A percentile compares a stretch with the other conserved stretches of the same genome.
Conservation (phyloP, 2,113 vertebrate species). For the Sigmodon hispidus region DNA sequence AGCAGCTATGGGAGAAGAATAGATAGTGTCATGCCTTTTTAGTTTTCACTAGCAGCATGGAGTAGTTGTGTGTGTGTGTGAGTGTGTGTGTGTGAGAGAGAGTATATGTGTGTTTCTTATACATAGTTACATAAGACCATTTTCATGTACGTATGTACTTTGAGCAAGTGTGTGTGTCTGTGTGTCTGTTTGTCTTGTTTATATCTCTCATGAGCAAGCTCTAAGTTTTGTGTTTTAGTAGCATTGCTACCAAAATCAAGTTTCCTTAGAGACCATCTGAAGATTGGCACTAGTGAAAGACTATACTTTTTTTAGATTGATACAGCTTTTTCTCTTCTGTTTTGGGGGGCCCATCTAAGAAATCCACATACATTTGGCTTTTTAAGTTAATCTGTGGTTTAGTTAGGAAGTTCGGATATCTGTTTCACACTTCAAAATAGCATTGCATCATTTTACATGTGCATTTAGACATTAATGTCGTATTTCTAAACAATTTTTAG, state of each 20-base stretch:
- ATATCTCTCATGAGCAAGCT: conserved; percentile 32
- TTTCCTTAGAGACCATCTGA: conserved; percentile 5
- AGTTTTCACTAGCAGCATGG: background rate
- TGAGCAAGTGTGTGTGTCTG: background rate
- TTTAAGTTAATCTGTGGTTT: conserved; percentile 45
- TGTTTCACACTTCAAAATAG: conserved; percentile 14
- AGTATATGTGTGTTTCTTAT: background rate
- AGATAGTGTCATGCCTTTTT: background rate
- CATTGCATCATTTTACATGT: background rate
- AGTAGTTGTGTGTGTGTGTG: too few relatives aligned
- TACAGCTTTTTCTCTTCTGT: background rate
- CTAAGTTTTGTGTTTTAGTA: conserved; percentile 1
- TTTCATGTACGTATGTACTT: background rate
- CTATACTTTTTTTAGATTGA: background rate
- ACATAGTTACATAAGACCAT: background rate
- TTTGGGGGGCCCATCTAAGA: background rate
- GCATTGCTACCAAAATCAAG: background rate
- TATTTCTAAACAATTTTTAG: background rate
- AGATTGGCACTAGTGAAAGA: conserved; percentile 46
- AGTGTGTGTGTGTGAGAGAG: too few relatives aligned
- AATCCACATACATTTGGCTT: conserved; percentile 36
- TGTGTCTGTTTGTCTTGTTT: conserved; percentile 21
- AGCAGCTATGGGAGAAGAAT: background rate
- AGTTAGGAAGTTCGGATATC: conserved; percentile 3
- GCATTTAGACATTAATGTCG: background rate